These are phyloP conservation scores for Hemithea aestivaria DNA, from an alignment of 2,888 invertebrate species.

Conservation along the genomic window DNA sequence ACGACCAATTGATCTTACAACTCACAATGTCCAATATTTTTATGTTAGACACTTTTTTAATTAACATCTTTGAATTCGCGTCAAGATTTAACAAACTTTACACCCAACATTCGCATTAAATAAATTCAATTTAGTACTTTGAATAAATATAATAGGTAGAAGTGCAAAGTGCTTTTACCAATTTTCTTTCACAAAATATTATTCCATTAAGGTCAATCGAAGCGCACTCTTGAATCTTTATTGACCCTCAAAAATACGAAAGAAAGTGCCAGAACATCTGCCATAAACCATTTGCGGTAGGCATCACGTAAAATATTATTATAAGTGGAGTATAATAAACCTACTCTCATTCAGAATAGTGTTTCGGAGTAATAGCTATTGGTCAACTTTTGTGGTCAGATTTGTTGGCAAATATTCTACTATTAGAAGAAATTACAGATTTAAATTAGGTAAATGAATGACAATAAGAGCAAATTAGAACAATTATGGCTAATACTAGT, in stretches of 20 bases:
- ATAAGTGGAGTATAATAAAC: conserved; percentile 23
- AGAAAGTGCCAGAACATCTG: conserved; percentile 13
- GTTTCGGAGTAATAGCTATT: conserved; percentile 32
- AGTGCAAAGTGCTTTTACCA: too few species aligned
- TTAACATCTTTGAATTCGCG: too few species aligned
- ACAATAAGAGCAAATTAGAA: too few species aligned
- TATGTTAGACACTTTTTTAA: too few species aligned
- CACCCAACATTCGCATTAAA: too few species aligned
- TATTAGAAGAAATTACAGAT: conserved; percentile 32
- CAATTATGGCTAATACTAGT: too few species aligned
- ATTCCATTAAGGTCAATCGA: conserved; percentile 21
- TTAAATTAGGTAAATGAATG: too few species aligned
- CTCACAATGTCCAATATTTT: too few species aligned
- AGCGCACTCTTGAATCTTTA: conserved; percentile 13
- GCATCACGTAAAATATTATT: conserved; percentile 39
- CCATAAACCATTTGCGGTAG: conserved; percentile 19
- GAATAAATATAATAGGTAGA: too few species aligned
- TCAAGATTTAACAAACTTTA: too few species aligned
- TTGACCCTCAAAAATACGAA: conserved; percentile 11
- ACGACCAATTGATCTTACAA: too few species aligned
- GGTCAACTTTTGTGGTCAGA: conserved; percentile 36
- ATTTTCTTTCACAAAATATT: conserved; percentile 23
- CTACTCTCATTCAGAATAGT: conserved; percentile 24
- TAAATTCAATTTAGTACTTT: too few species aligned
- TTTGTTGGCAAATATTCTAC: conserved; percentile 28